Evolutionary conservation across 2,888 invertebrate species (phyloP), one percentile per base, ranked within the genome.

Genomic region (Meghimatium bilineatum): DNA sequence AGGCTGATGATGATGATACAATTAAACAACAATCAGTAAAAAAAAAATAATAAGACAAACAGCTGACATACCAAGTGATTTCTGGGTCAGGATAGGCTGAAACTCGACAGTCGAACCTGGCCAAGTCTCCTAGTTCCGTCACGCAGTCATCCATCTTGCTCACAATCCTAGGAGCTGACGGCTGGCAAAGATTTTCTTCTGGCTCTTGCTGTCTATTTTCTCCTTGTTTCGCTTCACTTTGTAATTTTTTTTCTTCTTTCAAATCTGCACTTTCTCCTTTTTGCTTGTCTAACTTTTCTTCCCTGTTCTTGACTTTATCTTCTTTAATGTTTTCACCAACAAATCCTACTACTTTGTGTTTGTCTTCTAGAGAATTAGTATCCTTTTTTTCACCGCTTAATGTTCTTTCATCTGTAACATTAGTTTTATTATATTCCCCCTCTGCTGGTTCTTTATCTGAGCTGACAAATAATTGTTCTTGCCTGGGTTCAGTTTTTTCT

Each of bases 31-130:
- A 69, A 36, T 12, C 36, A 71, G 36, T 8, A 36, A 36, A 23
- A 72, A 71, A 12, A 14, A 44, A 38, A 17, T 5, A 44, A 72
- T 1, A 29, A 49, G 49, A 74, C 52, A 52, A 52, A 34, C 26
- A 29, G 34, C 44, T 26, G 49, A 32, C 23, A 44, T 85, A 92
- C 93, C 93, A 93, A 56, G 90, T 90, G 84, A 93, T 90, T 67
- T 92, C 91, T 38, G 93, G 93, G 84, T 89, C 90, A 49, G 93
- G 93, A 74, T 92, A 90, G 52, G 92, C 93, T 29, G 90, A 89
- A 20, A 93, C 91, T 36, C 90, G 88, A 84, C 92, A 92, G 84
- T 92, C 91, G 87, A 93, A 93, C 76, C 91, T 89, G 44, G 92
- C 92, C 29, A 91, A 83, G 26, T 90, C 85, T 34, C 92, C 92